phyloP scores from a whole-genome alignment of 2,888 invertebrate species.

The Nomada lathburiana region DNA sequence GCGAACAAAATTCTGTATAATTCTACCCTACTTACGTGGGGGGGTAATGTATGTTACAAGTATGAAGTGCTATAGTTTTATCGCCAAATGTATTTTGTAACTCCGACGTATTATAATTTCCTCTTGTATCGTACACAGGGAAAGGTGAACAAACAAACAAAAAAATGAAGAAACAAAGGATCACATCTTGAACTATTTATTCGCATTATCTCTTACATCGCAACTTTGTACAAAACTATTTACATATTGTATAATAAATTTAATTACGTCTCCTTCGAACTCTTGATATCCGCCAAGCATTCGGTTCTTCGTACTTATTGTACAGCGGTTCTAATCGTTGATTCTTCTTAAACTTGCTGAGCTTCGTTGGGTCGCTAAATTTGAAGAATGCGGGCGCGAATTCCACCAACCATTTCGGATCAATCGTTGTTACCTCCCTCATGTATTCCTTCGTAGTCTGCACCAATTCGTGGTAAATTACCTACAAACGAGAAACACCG shows the following conservation, averaged over 20 bases:
- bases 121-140: conserved; percentile 23
- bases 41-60: conserved; percentile 5
- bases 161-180: not conserved
- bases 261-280: conserved; percentile 95
- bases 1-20: conserved; percentile 25
- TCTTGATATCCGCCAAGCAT: conserved; percentile 99
- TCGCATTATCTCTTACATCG: conserved; percentile 24
- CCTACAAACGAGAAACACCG: conserved; percentile 85
- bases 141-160: conserved; percentile 1
- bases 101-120: conserved; percentile 1
- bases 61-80: conserved; percentile 9
- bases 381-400: conserved; percentile 99
- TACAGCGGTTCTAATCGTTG: conserved; percentile 98
- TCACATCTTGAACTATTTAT: conserved; percentile 17
- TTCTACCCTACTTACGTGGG: conserved; percentile 8
- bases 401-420: conserved; percentile 99
- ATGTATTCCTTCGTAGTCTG: conserved; percentile 99
- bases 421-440: conserved; percentile 98
- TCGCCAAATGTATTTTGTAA: conserved; percentile 18
- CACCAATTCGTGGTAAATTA: conserved; percentile 99
- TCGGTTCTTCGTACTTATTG: conserved; percentile 99
- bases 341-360: conserved; percentile 99
- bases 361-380: conserved; percentile 98
- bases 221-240: conserved; percentile 61
- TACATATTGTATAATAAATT: conserved; percentile 61